These are phyloP conservation scores for Protonemura montana DNA, from an alignment of 2,888 invertebrate species.

Conservation along the genomic window DNA sequence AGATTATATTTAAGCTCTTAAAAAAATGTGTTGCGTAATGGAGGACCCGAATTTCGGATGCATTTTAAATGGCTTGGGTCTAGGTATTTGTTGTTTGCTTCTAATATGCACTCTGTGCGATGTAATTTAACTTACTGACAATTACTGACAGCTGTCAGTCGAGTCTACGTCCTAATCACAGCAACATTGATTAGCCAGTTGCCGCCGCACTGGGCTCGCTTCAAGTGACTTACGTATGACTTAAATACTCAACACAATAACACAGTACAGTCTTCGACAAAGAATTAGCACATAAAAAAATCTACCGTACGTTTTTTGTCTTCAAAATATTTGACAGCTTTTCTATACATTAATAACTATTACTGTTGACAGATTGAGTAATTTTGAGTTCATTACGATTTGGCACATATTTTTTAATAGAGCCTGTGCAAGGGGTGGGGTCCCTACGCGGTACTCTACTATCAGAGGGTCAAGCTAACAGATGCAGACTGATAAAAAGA, in stretches of 20 bases:
- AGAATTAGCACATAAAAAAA: conserved; percentile 48
- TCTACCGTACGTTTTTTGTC: conserved; percentile 27
- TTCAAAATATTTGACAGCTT: conserved; percentile 38
- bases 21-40: background rate
- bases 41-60: background rate
- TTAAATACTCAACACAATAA: conserved; percentile 48
- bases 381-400: conserved; percentile 46
- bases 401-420: conserved; percentile 46
- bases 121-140: conserved; percentile 13
- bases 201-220: conserved; percentile 41
- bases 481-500: background rate
- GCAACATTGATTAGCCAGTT: conserved; percentile 49
- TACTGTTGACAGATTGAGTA: conserved; percentile 47
- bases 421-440: background rate
- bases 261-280: conserved; percentile 47
- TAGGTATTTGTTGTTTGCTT: conserved; percentile 1
- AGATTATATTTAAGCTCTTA: conserved; percentile 7
- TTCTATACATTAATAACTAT: conserved; percentile 39
- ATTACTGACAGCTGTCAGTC: conserved; percentile 8
- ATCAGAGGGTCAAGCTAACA: background rate
- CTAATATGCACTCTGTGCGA: background rate
- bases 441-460: background rate
- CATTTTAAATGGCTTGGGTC: background rate
- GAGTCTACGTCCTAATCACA: conserved; percentile 49
- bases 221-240: conserved; percentile 12